Evolutionary conservation across 2,797 vertebrate species (phyloP).

Genomic region (Brachyrhaphis roseni): DNA sequence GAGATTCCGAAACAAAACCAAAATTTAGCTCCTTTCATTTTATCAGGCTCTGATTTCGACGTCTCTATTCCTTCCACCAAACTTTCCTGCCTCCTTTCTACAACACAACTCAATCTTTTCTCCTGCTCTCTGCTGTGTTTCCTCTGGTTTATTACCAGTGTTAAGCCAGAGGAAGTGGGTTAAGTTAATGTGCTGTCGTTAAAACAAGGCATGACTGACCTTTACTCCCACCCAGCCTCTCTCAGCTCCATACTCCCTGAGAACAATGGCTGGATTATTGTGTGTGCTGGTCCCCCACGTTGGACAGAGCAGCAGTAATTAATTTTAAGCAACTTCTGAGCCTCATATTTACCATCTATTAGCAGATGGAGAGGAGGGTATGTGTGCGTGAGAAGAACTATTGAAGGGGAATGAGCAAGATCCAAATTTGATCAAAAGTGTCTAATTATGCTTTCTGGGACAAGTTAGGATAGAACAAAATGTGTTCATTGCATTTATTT

Average conservation of each 20-base stretch:
- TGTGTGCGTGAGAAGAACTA: constrained; percentile 72
- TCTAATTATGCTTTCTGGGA: too few relatives aligned
- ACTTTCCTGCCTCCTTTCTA: constrained; percentile 14
- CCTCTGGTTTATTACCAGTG: constrained; percentile 79
- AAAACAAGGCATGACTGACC: constrained; percentile 83
- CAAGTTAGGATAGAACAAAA: too few relatives aligned
- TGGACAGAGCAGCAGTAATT: constrained; percentile 75
- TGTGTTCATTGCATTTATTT: too few relatives aligned
- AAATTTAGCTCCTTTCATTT: neutral
- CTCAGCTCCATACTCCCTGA: constrained; percentile 78
- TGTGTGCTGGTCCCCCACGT: constrained; percentile 73
- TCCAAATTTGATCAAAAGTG: too few relatives aligned
- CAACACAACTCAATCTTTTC: constrained; percentile 37
- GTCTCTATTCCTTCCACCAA: constrained; percentile 16
- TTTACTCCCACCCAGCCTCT: constrained; percentile 69
- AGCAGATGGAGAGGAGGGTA: constrained; percentile 34
- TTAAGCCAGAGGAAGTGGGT: constrained; percentile 88
- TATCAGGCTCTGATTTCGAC: neutral
- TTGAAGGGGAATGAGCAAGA: constrained; percentile 42
- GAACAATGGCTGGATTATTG: constrained; percentile 89
- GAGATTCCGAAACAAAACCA: neutral
- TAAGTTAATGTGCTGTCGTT: constrained; percentile 87
- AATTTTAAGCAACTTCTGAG: constrained; percentile 73
- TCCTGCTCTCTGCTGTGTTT: constrained; percentile 71
- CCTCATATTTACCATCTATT: constrained; percentile 60